Base-by-base conservation (phyloP, 2,888 invertebrate genomes). In the Tetanocera ferruginea region DNA sequence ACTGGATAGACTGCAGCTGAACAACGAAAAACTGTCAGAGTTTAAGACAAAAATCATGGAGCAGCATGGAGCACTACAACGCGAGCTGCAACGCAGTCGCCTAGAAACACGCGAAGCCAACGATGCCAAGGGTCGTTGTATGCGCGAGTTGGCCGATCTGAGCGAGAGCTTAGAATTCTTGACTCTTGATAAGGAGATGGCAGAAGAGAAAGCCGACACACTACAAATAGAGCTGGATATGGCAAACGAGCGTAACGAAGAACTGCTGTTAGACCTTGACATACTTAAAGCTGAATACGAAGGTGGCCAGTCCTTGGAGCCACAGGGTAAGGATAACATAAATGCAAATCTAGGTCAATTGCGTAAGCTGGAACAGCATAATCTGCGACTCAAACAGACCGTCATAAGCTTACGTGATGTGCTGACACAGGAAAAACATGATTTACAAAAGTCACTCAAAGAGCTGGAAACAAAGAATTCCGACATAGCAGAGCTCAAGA, bases 181-280 rank as follows among this genome's bases (percentile, higher is more conserved):
- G 0, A 98, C 98, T 0, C 91, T 99, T 0, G 99, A 99, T 89
- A 98, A 97, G 89, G 99, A 99, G 91, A 98, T 99, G 98, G 99
- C 99, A 0, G 99, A 99, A 88, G 99, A 99, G 87, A 95, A 95
- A 87, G 93, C 94, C 0, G 95, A 96, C 88, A 93, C 94, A 0
- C 87, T 95, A 51, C 96, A 96, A 88, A 90, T 95, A 82, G 98
- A 99, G 89, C 87, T 98, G 82, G 98, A 98, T 77, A 94, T 94
- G 81, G 93, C 95, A 72, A 94, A 95, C 84, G 98, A 98, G 88
- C 95, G 95, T 87, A 91, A 97, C 77, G 98, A 99, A 86, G 98
- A 98, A 86, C 92, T 98, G 14, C 94, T 94, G 0, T 90, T 98
- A 28, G 98, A 99, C 88, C 91, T 96, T 78, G 95, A 96, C 86